Percentiles rank a stretch among this genome's conserved stretches.
Conservation (phyloP, 1,140 invertebrate species). For the Bursaphelenchus mucronatus region DNA sequence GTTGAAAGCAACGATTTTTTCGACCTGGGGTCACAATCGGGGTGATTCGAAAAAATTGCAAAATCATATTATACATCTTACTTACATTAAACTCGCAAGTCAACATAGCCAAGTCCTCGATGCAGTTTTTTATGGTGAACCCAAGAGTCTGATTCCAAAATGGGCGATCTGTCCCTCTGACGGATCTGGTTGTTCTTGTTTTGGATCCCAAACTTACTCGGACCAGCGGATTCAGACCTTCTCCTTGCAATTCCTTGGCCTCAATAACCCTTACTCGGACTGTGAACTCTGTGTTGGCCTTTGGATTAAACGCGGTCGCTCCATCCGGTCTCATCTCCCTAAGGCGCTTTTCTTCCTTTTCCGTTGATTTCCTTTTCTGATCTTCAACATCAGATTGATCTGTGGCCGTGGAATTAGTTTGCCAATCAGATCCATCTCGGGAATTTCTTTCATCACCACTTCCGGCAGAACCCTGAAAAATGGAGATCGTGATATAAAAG, state of each 20-base stretch:
- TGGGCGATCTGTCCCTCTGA: conserved; percentile 23
- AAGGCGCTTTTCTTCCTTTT: conserved; percentile 6
- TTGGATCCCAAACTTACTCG: conserved; percentile 14
- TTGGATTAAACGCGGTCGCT: conserved; percentile 13
- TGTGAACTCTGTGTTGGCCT: conserved; percentile 4
- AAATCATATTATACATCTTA: neutral
- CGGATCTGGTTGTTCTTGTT: conserved; percentile 16
- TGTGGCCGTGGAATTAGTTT: neutral
- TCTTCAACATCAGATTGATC: conserved; percentile 3
- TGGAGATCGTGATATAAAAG: neutral
- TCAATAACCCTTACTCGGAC: conserved; percentile 23
- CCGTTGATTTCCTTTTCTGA: neutral
- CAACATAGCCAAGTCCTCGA: conserved; percentile 16
- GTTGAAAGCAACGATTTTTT: too few species aligned
- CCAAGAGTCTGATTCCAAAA: conserved; percentile 25
- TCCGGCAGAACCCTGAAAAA: neutral
- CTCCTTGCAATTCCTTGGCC: conserved; percentile 32
- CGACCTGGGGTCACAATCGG: too few species aligned
- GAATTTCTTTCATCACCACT: conserved; percentile 1
- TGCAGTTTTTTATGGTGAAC: conserved; percentile 18
- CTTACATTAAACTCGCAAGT: conserved; percentile 32
- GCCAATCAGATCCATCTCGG: conserved; percentile 17
- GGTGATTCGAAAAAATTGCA: too few species aligned
- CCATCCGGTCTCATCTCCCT: conserved; percentile 10
- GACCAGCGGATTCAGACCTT: conserved; percentile 22